Conservation (phyloP, 1,140 invertebrate species). For the Drosophila pectinifera region DNA sequence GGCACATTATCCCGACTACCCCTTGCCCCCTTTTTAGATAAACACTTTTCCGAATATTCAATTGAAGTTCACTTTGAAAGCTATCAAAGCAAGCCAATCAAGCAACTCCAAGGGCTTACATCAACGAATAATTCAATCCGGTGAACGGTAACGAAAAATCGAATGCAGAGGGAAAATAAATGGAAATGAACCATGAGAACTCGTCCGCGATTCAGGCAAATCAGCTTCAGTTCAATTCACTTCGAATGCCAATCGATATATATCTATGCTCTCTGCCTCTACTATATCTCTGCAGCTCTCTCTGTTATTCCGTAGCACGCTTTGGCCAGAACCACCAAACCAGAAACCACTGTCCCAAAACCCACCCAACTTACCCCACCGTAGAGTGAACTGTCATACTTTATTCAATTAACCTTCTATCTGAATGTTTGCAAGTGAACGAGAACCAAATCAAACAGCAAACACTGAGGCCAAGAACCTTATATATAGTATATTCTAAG, state of each 20-base stretch:
- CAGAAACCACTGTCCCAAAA: background rate
- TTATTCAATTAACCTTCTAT: conserved; percentile 66
- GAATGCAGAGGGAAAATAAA: conserved; percentile 11
- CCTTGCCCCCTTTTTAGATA: background rate
- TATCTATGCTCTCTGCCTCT: conserved; percentile 44
- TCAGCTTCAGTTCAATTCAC: conserved; percentile 38
- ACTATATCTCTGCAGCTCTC: conserved; percentile 7
- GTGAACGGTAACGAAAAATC: conserved; percentile 28
- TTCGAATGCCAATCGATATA: conserved; percentile 52
- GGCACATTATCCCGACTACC: background rate
- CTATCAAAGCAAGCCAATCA: conserved; percentile 20
- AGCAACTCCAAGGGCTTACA: conserved; percentile 18
- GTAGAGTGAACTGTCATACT: conserved; percentile 53
- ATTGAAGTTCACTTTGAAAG: background rate
- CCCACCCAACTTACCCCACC: conserved; percentile 30
- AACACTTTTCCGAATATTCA: conserved; percentile 8
- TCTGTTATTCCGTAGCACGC: conserved; percentile 50
- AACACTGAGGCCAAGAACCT: conserved; percentile 34
- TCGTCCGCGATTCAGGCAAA: conserved; percentile 19
- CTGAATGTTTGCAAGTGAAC: conserved; percentile 69
- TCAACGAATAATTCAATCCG: conserved; percentile 25
- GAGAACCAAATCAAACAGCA: conserved; percentile 42
- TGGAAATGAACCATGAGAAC: conserved; percentile 15
- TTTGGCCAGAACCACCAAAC: conserved; percentile 42
- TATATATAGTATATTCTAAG: conserved; percentile 28